A percentile compares a stretch with the other conserved stretches of the same genome.
These are phyloP conservation scores for Hyposoter didymator DNA, from an alignment of 2,888 invertebrate species.

Conservation along the genomic window DNA sequence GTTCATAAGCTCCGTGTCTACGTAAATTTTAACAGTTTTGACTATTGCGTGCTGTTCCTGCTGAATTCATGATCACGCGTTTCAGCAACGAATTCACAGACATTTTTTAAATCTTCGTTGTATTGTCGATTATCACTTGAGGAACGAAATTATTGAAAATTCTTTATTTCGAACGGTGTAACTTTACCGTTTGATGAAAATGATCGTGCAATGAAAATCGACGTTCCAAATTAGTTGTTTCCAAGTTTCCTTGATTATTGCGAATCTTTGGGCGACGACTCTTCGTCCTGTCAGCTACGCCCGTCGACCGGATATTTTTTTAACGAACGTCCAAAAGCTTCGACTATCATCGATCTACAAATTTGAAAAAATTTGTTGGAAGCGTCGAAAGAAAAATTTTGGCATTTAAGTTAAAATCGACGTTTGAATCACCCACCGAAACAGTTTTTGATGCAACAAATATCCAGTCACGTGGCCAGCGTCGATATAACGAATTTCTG, in stretches of 20 bases:
- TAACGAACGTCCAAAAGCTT: slow-evolving; percentile 91
- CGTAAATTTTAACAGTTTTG: slow-evolving; percentile 52
- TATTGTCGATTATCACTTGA: background rate
- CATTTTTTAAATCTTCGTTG: slow-evolving; percentile 10
- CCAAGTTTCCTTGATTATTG: slow-evolving; percentile 5
- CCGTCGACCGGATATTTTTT: slow-evolving; percentile 80
- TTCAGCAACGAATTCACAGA: slow-evolving; percentile 8
- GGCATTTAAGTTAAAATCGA: background rate
- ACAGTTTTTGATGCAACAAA: slow-evolving; percentile 93
- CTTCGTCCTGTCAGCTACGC: slow-evolving; percentile 64
- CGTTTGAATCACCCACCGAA: slow-evolving; percentile 88
- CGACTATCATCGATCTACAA: slow-evolving; percentile 90
- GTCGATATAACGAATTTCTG: slow-evolving; percentile 94
- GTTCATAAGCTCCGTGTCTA: slow-evolving; percentile 23
- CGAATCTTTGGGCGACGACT: slow-evolving; percentile 17
- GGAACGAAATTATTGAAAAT: background rate
- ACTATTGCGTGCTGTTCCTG: background rate
- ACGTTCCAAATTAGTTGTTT: background rate
- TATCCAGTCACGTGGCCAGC: slow-evolving; percentile 96
- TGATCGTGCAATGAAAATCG: background rate
- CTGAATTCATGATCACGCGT: slow-evolving; percentile 9
- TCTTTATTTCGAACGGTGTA: background rate
- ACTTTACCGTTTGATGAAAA: slow-evolving; percentile 15
- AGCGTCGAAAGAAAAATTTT: background rate
- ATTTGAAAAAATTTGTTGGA: slow-evolving; percentile 74